Evolutionary conservation across 2,888 invertebrate species (phyloP).

Genomic region (Tubulanus polymorphus): DNA sequence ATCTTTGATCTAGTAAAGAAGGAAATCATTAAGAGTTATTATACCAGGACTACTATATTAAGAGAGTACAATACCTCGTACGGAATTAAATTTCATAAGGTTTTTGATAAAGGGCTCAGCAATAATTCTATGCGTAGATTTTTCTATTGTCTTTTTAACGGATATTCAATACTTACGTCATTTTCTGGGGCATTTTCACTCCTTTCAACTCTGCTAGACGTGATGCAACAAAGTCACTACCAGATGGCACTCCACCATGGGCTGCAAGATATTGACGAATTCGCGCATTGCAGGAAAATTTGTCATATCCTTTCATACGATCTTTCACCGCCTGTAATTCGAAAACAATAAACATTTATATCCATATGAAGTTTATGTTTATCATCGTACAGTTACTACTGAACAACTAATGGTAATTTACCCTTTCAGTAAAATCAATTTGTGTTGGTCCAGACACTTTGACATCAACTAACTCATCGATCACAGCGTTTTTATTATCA

Average conservation of each 20-base stretch:
- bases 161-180: too few species aligned
- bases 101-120: neutral
- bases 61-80: too few species aligned
- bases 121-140: neutral
- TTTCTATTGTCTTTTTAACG: neutral
- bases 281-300: conserved; percentile 34
- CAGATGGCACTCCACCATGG: conserved; percentile 36
- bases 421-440: conserved; percentile 32
- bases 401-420: conserved; percentile 7
- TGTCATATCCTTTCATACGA: conserved; percentile 32
- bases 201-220: conserved; percentile 45
- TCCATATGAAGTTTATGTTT: neutral
- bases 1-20: neutral
- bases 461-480: conserved; percentile 39
- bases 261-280: conserved; percentile 36
- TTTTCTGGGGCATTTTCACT: neutral
- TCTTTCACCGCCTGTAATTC: conserved; percentile 29
- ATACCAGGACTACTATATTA: too few species aligned
- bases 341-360: neutral
- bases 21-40: neutral
- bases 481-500: conserved; percentile 34
- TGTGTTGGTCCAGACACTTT: conserved; percentile 34
- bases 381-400: neutral
- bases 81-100: neutral
- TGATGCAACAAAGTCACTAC: conserved; percentile 33